Conservation (phyloP, 1,140 invertebrate genomes). For the Whitmania pigra region DNA sequence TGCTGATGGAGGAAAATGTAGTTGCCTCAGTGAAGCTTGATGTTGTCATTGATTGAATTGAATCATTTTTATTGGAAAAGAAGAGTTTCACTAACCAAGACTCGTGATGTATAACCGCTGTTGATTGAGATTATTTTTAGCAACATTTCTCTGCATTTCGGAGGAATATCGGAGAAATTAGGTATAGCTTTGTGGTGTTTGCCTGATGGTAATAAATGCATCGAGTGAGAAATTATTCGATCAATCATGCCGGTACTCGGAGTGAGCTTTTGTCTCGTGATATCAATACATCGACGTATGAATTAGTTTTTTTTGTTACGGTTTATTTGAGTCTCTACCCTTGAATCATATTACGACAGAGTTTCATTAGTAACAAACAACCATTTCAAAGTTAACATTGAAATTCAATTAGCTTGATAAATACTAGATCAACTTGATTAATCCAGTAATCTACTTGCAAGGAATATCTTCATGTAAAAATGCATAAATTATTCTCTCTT, state of each 20-base stretch:
- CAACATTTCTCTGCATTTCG: slow-evolving; percentile 66
- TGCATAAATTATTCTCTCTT: too few species aligned
- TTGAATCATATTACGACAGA: too few species aligned
- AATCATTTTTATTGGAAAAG: not conserved
- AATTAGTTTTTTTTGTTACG: not conserved
- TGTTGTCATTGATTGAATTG: not conserved
- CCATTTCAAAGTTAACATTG: not conserved
- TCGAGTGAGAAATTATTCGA: not conserved
- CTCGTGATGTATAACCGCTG: slow-evolving; percentile 88
- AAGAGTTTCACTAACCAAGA: slow-evolving; percentile 53
- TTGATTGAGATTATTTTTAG: slow-evolving; percentile 82
- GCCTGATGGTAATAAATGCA: not conserved
- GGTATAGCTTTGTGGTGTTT: slow-evolving; percentile 26
- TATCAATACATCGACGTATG: not conserved
- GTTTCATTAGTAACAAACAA: not conserved
- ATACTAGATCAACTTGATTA: too few species aligned
- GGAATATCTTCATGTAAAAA: too few species aligned
- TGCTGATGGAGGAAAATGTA: not conserved
- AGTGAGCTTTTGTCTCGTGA: not conserved
- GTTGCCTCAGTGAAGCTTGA: not conserved
- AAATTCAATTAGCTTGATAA: too few species aligned
- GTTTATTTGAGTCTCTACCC: too few species aligned
- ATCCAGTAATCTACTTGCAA: too few species aligned
- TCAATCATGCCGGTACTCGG: not conserved
- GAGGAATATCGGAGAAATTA: slow-evolving; percentile 57